phyloP scores from a whole-genome alignment of 2,888 invertebrate species.

The Drosophila bunnanda region DNA sequence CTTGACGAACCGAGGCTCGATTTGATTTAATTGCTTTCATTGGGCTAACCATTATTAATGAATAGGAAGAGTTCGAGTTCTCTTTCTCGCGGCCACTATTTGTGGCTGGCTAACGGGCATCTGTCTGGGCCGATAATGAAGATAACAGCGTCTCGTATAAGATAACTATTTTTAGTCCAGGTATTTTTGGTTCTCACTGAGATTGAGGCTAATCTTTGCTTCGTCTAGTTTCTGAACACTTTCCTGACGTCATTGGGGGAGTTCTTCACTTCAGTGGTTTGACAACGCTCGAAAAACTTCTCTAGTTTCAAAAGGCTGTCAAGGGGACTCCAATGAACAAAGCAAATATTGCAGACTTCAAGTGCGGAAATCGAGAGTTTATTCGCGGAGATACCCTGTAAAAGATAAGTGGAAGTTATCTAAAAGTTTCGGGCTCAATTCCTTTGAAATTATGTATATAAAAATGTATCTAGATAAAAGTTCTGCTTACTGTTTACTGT shows the following conservation, averaged over 20 bases:
- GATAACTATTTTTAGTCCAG: constrained; percentile 33
- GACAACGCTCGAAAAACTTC: constrained; percentile 17
- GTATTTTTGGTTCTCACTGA: constrained; percentile 25
- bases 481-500: neutral
- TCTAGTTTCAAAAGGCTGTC: constrained; percentile 15
- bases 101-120: constrained; percentile 22
- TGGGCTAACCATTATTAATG: constrained; percentile 66
- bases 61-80: constrained; percentile 35
- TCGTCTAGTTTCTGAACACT: neutral
- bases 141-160: constrained; percentile 27
- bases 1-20: constrained; percentile 8
- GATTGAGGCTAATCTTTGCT: constrained; percentile 27
- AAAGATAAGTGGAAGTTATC: constrained; percentile 20
- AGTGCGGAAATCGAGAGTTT: constrained; percentile 28
- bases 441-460: neutral
- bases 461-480: neutral
- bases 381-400: constrained; percentile 7
- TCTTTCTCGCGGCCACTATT: constrained; percentile 13
- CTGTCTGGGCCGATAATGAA: constrained; percentile 36
- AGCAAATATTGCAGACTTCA: constrained; percentile 27
- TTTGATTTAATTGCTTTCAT: constrained; percentile 78
- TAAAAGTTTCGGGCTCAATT: neutral
- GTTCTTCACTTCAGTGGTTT: constrained; percentile 18
- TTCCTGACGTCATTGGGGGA: constrained; percentile 32
- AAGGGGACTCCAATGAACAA: constrained; percentile 25